Percentiles rank a stretch among this genome's conserved stretches.
Conservation (phyloP, 2,888 invertebrate species). For the Luperina nickerlii region DNA sequence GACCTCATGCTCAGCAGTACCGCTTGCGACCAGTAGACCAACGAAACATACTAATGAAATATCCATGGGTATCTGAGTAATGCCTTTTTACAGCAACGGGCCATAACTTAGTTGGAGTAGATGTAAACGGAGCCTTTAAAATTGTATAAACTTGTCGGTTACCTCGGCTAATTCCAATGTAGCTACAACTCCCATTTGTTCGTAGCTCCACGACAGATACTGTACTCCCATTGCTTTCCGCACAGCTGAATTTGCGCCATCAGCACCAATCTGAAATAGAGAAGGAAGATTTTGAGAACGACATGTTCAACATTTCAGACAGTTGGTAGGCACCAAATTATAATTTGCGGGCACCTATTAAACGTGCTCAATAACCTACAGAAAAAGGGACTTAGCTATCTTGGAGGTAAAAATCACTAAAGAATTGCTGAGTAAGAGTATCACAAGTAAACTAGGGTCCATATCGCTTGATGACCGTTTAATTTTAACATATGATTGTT, state of each 20-base stretch:
- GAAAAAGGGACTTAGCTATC: not conserved
- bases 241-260: constrained; percentile 97
- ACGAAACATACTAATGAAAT: not conserved
- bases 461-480: not conserved
- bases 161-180: constrained; percentile 96
- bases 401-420: not conserved
- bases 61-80: not conserved
- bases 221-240: constrained; percentile 95
- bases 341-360: not conserved
- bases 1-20: not conserved
- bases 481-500: not conserved
- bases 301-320: not conserved
- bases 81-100: not conserved
- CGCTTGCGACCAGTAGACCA: no score
- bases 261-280: constrained; percentile 94
- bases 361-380: no score
- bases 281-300: not conserved
- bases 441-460: not conserved
- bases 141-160: constrained; percentile 56
- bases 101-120: not conserved
- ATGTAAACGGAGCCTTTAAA: not conserved
- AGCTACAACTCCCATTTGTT: constrained; percentile 98
- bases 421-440: not conserved
- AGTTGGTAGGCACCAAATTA: not conserved
- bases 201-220: constrained; percentile 95